Evolutionary conservation across 2,113 vertebrate species (phyloP).

Genomic region (Semicossyphus pulcher): DNA sequence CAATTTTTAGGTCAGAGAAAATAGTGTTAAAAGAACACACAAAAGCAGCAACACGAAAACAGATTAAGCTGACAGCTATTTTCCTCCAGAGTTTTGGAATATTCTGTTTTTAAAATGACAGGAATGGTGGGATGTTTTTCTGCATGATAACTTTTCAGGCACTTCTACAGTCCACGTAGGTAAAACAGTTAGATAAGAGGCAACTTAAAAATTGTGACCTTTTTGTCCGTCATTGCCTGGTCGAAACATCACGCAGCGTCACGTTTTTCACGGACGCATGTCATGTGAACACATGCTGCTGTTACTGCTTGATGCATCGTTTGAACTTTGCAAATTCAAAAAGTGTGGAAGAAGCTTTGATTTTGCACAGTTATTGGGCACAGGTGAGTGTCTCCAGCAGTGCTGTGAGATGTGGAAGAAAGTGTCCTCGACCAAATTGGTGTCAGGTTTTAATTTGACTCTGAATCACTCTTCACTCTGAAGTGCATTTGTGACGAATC

Average conservation of each 20-base stretch:
- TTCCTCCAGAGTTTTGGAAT: neutral
- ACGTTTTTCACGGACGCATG: neutral
- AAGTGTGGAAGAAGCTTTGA: constrained; percentile 40
- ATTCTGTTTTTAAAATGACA: neutral
- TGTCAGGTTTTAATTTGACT: constrained; percentile 72
- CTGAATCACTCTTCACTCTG: constrained; percentile 36
- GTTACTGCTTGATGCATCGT: neutral
- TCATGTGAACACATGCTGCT: neutral
- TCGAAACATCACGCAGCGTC: neutral
- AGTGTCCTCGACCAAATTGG: constrained; percentile 56
- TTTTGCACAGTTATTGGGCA: constrained; percentile 66
- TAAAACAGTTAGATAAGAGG: neutral
- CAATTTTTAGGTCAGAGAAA: constrained; percentile 33
- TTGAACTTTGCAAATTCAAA: constrained; percentile 14
- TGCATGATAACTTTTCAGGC: neutral
- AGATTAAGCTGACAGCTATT: neutral
- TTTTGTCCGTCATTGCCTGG: neutral
- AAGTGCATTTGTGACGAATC: constrained; percentile 51
- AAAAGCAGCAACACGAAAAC: constrained; percentile 4
- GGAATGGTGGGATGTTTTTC: neutral
- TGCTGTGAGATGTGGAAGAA: constrained; percentile 42
- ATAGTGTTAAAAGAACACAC: neutral
- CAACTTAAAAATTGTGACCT: constrained; percentile 5
- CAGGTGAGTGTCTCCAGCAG: constrained; percentile 47
- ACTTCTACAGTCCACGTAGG: neutral